Evolutionary conservation across 2,113 vertebrate genomes (phyloP).

Genomic region (Myotis davidii): DNA sequence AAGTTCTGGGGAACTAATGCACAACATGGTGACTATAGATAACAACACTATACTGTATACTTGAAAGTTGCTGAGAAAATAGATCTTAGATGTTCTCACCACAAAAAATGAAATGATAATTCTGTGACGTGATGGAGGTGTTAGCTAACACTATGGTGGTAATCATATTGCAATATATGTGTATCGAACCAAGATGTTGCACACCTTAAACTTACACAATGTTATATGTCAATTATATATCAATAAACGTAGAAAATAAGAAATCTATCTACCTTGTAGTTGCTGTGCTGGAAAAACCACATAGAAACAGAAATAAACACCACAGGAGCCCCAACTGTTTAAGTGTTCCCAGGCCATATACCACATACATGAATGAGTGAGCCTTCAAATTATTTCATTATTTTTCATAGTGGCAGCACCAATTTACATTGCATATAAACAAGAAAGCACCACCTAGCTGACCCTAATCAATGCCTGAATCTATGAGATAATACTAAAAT

Average conservation of each 20-base stretch:
- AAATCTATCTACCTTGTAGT: background rate
- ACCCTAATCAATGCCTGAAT: background rate
- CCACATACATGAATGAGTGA: background rate
- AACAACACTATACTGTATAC: background rate
- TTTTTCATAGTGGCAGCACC: too few relatives aligned
- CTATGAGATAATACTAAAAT: constrained; percentile 5
- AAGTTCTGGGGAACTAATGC: constrained; percentile 16
- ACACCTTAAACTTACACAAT: background rate
- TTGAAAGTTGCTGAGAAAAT: background rate
- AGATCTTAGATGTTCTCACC: background rate
- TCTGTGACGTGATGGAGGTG: background rate
- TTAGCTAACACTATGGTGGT: background rate
- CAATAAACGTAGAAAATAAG: background rate
- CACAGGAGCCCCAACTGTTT: background rate
- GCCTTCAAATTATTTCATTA: background rate
- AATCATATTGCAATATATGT: background rate
- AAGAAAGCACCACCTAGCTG: constrained; percentile 19
- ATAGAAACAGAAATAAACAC: background rate
- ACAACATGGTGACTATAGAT: background rate
- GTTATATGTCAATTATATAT: background rate
- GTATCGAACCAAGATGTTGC: background rate
- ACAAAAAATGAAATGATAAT: background rate
- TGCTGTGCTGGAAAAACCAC: background rate
- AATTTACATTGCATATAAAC: background rate
- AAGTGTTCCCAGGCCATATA: background rate